Evolutionary conservation across 2,888 invertebrate genomes (phyloP).

Genomic region (Hypsopygia costalis): DNA sequence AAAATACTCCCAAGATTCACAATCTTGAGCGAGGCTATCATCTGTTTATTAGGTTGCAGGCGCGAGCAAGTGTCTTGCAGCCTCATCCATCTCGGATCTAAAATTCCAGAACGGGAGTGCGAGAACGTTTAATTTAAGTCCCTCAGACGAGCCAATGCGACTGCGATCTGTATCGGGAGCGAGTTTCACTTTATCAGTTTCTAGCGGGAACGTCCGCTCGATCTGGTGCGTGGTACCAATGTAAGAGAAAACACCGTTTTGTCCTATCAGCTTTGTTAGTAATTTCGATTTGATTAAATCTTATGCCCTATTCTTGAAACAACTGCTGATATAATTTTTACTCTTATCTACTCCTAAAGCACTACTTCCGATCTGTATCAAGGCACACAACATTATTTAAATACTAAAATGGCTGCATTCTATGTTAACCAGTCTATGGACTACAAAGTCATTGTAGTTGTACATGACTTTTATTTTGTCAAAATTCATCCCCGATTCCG

Average conservation of each 20-base stretch:
- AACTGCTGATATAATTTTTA: too few species aligned
- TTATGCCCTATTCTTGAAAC: too few species aligned
- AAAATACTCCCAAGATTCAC: background rate
- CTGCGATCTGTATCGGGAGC: slow-evolving; percentile 70
- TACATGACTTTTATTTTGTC: too few species aligned
- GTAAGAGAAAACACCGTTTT: background rate
- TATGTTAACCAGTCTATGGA: too few species aligned
- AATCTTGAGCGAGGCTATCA: slow-evolving; percentile 3
- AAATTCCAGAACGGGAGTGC: slow-evolving; percentile 72
- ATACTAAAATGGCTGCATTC: too few species aligned
- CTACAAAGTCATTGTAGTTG: too few species aligned
- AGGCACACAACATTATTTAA: too few species aligned
- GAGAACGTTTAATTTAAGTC: slow-evolving; percentile 76
- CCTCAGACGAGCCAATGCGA: slow-evolving; percentile 57
- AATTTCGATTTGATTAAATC: too few species aligned
- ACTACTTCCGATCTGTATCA: too few species aligned
- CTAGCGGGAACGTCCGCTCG: slow-evolving; percentile 73
- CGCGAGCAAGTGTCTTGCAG: slow-evolving; percentile 29
- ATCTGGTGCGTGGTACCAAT: slow-evolving; percentile 16
- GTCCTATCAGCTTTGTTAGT: too few species aligned
- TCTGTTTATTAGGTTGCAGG: slow-evolving; percentile 17
- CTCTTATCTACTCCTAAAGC: too few species aligned
- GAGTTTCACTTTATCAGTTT: slow-evolving; percentile 75
- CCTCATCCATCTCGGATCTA: slow-evolving; percentile 70
- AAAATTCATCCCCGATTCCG: too few species aligned